A percentile compares a stretch with the other conserved stretches of the same genome.
phyloP scores from a whole-genome alignment of 2,113 vertebrate genomes.

The Setophaga petechia region DNA sequence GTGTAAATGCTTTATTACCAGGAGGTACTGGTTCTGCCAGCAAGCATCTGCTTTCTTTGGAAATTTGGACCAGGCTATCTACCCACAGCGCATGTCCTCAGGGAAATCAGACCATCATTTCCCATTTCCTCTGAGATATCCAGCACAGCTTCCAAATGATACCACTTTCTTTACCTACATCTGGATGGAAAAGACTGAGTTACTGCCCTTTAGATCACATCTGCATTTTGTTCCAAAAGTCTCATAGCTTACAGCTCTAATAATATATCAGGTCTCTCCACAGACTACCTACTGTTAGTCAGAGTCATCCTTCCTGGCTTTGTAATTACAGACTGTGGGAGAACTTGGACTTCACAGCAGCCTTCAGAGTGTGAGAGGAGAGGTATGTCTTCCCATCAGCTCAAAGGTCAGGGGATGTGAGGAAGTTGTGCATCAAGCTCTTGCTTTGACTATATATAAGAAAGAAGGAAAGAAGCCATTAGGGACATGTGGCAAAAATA shows the following conservation, averaged over 20 bases:
- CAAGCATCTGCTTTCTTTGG: neutral
- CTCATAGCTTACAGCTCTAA: neutral
- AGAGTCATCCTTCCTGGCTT: neutral
- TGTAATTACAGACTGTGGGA: neutral
- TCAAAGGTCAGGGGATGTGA: neutral
- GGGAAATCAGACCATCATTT: neutral
- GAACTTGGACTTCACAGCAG: neutral
- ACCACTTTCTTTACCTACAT: neutral
- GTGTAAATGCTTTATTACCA: neutral
- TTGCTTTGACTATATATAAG: neutral
- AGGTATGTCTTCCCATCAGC: neutral
- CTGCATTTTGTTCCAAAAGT: neutral
- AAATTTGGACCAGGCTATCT: neutral
- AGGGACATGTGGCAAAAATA: neutral
- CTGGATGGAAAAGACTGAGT: neutral
- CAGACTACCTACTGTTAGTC: neutral
- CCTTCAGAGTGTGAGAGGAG: neutral
- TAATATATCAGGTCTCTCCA: neutral
- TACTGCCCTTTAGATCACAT: neutral
- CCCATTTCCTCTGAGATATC: neutral
- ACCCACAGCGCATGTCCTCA: neutral
- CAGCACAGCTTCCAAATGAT: neutral
- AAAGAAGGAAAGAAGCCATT: neutral
- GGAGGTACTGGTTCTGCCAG: neutral
- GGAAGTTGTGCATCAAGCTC: neutral